A percentile compares a stretch with the other conserved stretches of the same genome.
phyloP scores from a whole-genome alignment of 2,888 invertebrate genomes.

The Pandemis heparana region DNA sequence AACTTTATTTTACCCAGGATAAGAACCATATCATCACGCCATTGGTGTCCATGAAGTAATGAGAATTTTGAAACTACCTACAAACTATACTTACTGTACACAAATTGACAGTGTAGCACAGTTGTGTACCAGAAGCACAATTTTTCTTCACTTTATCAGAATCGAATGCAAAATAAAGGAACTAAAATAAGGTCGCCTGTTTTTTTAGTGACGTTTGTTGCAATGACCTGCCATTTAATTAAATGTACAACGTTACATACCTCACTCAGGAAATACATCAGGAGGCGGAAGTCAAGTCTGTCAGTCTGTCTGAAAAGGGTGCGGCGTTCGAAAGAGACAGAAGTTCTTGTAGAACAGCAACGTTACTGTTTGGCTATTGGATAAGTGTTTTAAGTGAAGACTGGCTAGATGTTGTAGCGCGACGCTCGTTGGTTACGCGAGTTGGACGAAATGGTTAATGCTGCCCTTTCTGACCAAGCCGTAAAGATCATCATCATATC shows the following conservation, averaged over 20 bases:
- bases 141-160: background rate
- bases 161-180: background rate
- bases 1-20: background rate
- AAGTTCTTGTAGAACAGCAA: background rate
- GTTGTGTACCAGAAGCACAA: too few relatives aligned
- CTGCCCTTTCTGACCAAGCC: too few relatives aligned
- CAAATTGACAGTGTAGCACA: too few relatives aligned
- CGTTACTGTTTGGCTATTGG: background rate
- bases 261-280: background rate
- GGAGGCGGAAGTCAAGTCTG: background rate
- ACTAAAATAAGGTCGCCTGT: conserved; percentile 11
- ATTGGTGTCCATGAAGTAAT: too few relatives aligned
- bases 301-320: conserved; percentile 10
- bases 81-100: too few relatives aligned
- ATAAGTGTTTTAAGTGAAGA: background rate
- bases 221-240: conserved; percentile 1
- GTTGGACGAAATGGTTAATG: background rate
- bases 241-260: background rate
- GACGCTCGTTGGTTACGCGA: too few relatives aligned
- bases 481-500: too few relatives aligned
- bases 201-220: conserved; percentile 2
- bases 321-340: background rate
- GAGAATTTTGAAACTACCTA: too few relatives aligned
- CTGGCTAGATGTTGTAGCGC: background rate
- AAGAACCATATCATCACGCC: too few relatives aligned